Percentiles rank a stretch among this genome's conserved stretches.
These are phyloP conservation scores for Cariama cristata DNA, from an alignment of 2,113 vertebrate species.

Conservation along the genomic window DNA sequence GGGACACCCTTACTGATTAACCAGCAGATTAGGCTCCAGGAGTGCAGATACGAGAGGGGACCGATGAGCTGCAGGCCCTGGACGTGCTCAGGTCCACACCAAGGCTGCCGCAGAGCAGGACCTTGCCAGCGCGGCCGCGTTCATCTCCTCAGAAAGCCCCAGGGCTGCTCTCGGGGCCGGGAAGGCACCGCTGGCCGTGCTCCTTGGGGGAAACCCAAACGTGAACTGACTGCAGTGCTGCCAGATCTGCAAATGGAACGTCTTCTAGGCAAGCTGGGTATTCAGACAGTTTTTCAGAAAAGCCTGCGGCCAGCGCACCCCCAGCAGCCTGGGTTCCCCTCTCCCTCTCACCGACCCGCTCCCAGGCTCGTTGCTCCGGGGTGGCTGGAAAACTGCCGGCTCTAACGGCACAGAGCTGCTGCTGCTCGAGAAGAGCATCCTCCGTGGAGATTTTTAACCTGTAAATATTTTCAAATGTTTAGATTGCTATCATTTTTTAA, in stretches of 20 bases:
- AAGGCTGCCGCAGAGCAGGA: neutral
- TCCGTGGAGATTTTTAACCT: neutral
- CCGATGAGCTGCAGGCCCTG: rapidly evolving
- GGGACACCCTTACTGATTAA: rapidly evolving
- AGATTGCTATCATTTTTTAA: neutral
- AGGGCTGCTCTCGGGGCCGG: rapidly evolving
- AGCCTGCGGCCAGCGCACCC: no score
- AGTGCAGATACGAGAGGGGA: rapidly evolving
- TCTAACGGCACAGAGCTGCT: neutral
- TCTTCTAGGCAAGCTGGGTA: neutral
- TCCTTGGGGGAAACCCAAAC: neutral
- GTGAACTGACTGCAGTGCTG: rapidly evolving
- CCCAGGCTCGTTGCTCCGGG: rapidly evolving
- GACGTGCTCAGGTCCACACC: rapidly evolving
- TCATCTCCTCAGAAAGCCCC: rapidly evolving
- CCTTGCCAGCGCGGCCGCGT: rapidly evolving
- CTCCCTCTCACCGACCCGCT: rapidly evolving
- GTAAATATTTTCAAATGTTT: neutral
- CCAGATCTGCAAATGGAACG: neutral
- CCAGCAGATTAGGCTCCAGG: neutral
- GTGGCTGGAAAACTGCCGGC: neutral
- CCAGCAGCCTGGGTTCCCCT: neutral
- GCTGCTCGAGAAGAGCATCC: neutral
- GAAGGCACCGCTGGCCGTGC: rapidly evolving
- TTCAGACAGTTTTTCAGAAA: neutral